A percentile compares a stretch with the other conserved stretches of the same genome.
phyloP scores from a whole-genome alignment of 1,140 invertebrate genomes.

The Musca domestica region DNA sequence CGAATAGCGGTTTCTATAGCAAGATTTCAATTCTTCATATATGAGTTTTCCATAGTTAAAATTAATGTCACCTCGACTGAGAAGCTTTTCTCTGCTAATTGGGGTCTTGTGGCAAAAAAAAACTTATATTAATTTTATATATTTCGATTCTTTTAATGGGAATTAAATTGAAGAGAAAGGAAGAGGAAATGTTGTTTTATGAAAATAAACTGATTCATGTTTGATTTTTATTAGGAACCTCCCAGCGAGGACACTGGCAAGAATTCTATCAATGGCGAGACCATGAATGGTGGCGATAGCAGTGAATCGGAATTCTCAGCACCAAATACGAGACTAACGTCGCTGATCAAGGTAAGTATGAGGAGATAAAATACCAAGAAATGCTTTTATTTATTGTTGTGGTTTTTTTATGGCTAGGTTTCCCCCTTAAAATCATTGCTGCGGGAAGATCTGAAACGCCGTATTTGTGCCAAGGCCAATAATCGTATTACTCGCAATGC shows the following conservation, averaged over 20 bases:
- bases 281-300: conserved; percentile 33
- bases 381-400: background rate
- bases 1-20: no score
- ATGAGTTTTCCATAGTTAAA: no score
- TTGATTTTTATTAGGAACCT: conserved; percentile 31
- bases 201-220: background rate
- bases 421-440: conserved; percentile 80
- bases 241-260: conserved; percentile 29
- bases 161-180: no score
- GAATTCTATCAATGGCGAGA: conserved; percentile 27
- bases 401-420: conserved; percentile 57
- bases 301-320: conserved; percentile 41
- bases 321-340: conserved; percentile 49
- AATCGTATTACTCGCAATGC: conserved; percentile 55
- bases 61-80: no score
- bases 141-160: no score
- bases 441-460: conserved; percentile 75
- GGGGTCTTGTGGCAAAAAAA: no score
- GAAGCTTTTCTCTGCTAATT: no score
- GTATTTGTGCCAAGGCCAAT: conserved; percentile 64
- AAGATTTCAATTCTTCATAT: no score
- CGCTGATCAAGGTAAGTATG: conserved; percentile 48
- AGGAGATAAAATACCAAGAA: background rate
- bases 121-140: no score
- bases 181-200: no score